These are phyloP conservation scores for Melitaea athalia DNA, from an alignment of 2,888 invertebrate genomes.

Conservation along the genomic window DNA sequence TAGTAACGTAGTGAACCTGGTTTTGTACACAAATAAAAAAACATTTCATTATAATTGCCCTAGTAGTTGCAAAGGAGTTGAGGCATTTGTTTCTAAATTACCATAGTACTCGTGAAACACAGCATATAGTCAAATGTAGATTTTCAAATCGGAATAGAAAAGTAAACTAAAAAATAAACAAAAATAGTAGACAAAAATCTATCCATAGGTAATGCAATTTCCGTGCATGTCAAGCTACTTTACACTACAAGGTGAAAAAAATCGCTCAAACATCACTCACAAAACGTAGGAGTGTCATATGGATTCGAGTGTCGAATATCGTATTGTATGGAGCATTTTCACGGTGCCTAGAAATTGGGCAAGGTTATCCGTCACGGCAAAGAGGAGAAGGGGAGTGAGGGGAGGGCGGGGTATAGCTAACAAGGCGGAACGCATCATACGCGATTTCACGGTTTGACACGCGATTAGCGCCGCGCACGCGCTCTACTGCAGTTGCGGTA, in stretches of 20 bases:
- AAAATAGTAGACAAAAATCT: not conserved
- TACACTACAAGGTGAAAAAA: conserved; percentile 23
- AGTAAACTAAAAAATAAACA: not conserved
- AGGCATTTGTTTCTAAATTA: too few species aligned
- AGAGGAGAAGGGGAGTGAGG: conserved; percentile 44
- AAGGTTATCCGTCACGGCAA: conserved; percentile 44
- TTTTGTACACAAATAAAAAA: too few species aligned
- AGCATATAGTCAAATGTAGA: too few species aligned
- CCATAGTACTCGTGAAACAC: too few species aligned
- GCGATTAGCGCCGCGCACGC: conserved; percentile 72
- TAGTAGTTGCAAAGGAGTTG: too few species aligned
- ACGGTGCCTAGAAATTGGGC: conserved; percentile 48
- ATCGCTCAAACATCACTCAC: conserved; percentile 38
- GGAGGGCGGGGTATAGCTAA: conserved; percentile 48
- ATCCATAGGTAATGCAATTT: not conserved
- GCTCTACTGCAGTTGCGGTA: conserved; percentile 42
- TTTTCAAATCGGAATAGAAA: too few species aligned
- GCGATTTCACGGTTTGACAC: conserved; percentile 70
- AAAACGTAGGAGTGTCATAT: too few species aligned
- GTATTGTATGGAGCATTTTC: conserved; percentile 43
- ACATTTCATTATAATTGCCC: too few species aligned
- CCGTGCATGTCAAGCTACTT: not conserved
- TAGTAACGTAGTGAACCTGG: too few species aligned
- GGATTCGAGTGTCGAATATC: conserved; percentile 46
- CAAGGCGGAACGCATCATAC: conserved; percentile 64